These are phyloP conservation scores for Urocolius indicus DNA, from an alignment of 2,113 vertebrate genomes.

Conservation along the genomic window DNA sequence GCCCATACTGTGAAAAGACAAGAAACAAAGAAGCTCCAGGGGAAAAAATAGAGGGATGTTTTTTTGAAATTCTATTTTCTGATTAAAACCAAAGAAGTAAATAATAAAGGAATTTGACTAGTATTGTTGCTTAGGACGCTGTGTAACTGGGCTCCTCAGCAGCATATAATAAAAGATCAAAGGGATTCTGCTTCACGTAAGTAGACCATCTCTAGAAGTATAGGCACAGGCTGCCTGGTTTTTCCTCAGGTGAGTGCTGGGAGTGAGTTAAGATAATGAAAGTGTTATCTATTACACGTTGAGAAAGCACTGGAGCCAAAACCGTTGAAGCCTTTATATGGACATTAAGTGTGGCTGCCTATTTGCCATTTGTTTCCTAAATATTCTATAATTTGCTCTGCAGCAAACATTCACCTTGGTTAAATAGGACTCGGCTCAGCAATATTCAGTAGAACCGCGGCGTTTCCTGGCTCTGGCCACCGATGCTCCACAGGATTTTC, in stretches of 20 bases:
- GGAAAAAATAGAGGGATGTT: neutral
- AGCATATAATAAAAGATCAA: conserved; percentile 63
- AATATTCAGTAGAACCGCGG: conserved; percentile 35
- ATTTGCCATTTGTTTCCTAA: conserved; percentile 39
- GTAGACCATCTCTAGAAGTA: conserved; percentile 21
- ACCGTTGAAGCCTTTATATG: neutral
- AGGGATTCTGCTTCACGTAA: conserved; percentile 5
- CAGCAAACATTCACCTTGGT: conserved; percentile 50
- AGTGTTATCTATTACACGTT: neutral
- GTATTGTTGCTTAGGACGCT: neutral
- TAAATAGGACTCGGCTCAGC: conserved; percentile 51
- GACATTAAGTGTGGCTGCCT: neutral
- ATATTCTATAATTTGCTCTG: conserved; percentile 47
- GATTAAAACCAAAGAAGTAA: conserved; percentile 64
- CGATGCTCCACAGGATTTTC: conserved; percentile 68
- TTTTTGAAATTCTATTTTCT: neutral
- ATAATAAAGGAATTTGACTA: conserved; percentile 42
- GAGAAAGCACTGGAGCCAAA: neutral
- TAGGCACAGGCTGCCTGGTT: neutral
- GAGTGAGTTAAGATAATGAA: neutral
- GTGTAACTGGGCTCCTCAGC: conserved; percentile 48
- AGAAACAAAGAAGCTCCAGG: neutral
- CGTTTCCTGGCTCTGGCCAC: conserved; percentile 60
- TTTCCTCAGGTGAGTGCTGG: conserved; percentile 46
- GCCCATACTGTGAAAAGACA: neutral